These are phyloP conservation scores for Melanotaenia boesemani DNA, from an alignment of 2,797 vertebrate species.

Conservation along the genomic window DNA sequence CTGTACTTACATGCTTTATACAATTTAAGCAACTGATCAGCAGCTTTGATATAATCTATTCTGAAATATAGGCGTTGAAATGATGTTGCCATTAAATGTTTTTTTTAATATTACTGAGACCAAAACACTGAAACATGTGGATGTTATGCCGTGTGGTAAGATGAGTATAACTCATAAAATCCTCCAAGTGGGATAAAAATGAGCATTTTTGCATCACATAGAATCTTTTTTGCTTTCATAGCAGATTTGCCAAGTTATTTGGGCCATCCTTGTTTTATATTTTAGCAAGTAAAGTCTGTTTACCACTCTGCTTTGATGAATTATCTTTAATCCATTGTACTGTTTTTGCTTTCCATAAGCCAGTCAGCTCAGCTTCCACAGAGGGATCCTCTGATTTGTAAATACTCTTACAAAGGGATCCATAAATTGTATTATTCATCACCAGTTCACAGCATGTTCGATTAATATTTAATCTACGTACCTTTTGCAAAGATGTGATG, in stretches of 20 bases:
- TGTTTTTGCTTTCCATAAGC: not conserved
- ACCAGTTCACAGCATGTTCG: not conserved
- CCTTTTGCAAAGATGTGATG: constrained; percentile 19
- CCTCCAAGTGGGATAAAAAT: constrained; percentile 21
- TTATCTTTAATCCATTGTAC: not conserved
- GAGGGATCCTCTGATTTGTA: not conserved
- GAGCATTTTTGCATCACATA: constrained; percentile 5
- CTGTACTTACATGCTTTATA: not conserved
- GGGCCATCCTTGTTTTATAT: not conserved
- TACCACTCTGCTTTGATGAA: not conserved
- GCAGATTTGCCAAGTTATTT: not conserved
- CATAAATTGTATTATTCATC: constrained; percentile 5
- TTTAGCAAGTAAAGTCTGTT: not conserved
- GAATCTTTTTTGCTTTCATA: not conserved
- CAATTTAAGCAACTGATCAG: not conserved
- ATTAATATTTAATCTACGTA: constrained; percentile 11
- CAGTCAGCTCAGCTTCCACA: constrained; percentile 7
- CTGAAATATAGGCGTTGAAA: not conserved
- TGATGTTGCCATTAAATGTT: constrained; percentile 12
- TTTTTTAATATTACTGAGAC: constrained; percentile 8
- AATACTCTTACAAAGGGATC: constrained; percentile 2
- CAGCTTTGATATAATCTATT: not conserved
- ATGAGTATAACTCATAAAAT: constrained; percentile 28
- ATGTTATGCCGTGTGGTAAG: constrained; percentile 14
- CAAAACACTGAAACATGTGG: constrained; percentile 25